A percentile compares a stretch with the other conserved stretches of the same genome.
These are phyloP conservation scores for Lycodopsis pacificus DNA, from an alignment of 2,797 vertebrate genomes.

Conservation along the genomic window DNA sequence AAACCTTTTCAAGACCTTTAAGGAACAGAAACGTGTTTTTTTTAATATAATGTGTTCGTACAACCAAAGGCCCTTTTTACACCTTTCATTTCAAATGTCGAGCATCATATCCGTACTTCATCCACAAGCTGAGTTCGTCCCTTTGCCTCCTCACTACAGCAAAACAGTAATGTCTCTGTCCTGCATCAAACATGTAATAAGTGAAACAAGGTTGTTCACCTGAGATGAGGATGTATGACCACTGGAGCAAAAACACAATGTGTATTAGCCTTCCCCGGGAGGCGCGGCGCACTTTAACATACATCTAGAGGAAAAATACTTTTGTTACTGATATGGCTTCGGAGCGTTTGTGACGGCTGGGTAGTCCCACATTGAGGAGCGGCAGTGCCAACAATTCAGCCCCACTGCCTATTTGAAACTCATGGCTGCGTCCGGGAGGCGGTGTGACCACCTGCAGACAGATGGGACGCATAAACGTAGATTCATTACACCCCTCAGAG, in stretches of 20 bases:
- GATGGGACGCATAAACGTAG: constrained; percentile 73
- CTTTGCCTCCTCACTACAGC: background rate
- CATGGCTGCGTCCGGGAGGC: constrained; percentile 67
- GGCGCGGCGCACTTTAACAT: constrained; percentile 52
- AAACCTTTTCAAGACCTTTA: background rate
- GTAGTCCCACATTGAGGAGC: constrained; percentile 51
- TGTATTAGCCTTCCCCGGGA: constrained; percentile 52
- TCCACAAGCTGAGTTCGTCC: background rate
- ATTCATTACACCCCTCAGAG: constrained; percentile 62
- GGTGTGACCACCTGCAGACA: constrained; percentile 79
- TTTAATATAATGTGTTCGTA: background rate
- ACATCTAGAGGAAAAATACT: constrained; percentile 57
- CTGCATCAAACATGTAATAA: constrained; percentile 27
- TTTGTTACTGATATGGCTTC: constrained; percentile 51
- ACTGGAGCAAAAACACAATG: constrained; percentile 51
- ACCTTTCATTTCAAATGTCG: background rate
- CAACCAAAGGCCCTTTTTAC: background rate
- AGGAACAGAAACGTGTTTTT: background rate
- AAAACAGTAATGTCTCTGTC: background rate
- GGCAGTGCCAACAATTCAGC: constrained; percentile 52
- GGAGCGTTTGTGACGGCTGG: constrained; percentile 66
- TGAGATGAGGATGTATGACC: constrained; percentile 27
- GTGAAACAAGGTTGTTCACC: constrained; percentile 38
- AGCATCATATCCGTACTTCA: background rate
- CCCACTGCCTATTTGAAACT: constrained; percentile 70